These are phyloP conservation scores for Acrocephalus kingi DNA, from an alignment of 2,113 vertebrate genomes.

Conservation along the genomic window DNA sequence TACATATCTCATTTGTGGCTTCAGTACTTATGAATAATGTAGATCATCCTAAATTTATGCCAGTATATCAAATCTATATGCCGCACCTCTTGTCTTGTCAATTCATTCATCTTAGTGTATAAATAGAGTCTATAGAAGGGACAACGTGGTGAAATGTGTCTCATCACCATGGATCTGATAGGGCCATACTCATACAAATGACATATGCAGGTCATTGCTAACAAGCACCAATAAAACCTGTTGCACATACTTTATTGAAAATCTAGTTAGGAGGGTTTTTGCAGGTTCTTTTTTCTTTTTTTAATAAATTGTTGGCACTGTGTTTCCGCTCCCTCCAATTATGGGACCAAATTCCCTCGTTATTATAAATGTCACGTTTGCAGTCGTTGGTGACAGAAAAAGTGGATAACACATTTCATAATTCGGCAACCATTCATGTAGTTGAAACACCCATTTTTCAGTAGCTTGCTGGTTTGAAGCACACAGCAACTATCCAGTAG, in stretches of 20 bases:
- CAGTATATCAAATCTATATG: conserved; percentile 64
- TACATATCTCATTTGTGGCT: conserved; percentile 72
- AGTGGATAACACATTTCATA: neutral
- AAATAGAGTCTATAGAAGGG: conserved; percentile 63
- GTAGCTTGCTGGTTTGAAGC: neutral
- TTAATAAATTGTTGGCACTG: neutral
- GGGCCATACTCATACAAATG: conserved; percentile 22
- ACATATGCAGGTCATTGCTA: conserved; percentile 58
- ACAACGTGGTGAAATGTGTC: conserved; percentile 24
- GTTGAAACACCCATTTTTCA: neutral
- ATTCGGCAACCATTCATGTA: neutral
- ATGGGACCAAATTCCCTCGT: neutral
- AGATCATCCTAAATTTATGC: conserved; percentile 70
- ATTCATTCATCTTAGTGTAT: conserved; percentile 44
- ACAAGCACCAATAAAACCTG: conserved; percentile 60
- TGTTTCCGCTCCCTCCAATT: neutral
- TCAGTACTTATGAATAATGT: conserved; percentile 68
- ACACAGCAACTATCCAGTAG: neutral
- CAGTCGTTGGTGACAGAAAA: neutral
- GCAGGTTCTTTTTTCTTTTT: neutral
- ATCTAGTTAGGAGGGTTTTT: neutral
- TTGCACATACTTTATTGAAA: conserved; percentile 5
- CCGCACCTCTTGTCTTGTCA: conserved; percentile 66
- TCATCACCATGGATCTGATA: conserved; percentile 14
- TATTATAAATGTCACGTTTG: neutral